phyloP scores from a whole-genome alignment of 2,888 invertebrate genomes.

The Pristionchus japonicus region DNA sequence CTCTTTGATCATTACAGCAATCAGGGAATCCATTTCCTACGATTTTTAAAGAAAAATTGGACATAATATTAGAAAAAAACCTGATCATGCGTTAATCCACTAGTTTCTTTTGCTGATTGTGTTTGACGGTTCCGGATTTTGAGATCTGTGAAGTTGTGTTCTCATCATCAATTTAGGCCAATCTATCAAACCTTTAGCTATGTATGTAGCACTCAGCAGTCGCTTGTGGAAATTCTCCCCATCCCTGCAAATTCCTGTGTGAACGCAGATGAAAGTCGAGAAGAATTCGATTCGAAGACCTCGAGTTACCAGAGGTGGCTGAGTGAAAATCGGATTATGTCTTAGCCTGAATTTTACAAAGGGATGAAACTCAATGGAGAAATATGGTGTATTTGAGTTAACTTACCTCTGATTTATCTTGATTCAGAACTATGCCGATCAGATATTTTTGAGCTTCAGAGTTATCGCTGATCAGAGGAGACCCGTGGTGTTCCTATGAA shows the following conservation, averaged over 20 bases:
- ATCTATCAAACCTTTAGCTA: background rate
- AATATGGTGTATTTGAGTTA: too few relatives aligned
- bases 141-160: background rate
- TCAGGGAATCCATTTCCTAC: background rate
- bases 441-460: background rate
- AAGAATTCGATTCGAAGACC: background rate
- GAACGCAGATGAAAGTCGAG: conserved; percentile 4
- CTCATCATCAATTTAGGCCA: background rate
- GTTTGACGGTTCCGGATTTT: background rate
- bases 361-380: too few relatives aligned
- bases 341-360: too few relatives aligned
- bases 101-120: background rate
- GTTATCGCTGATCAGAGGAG: background rate
- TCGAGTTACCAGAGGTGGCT: background rate
- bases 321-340: too few relatives aligned
- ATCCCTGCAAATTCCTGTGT: background rate
- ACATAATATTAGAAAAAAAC: too few relatives aligned
- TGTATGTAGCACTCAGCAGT: background rate
- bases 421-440: background rate
- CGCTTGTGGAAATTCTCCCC: background rate
- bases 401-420: background rate
- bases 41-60: too few relatives aligned
- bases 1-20: background rate
- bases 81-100: background rate
- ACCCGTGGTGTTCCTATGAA: background rate